Base-by-base conservation (phyloP, 37 sponge, comb jelly and placozoan genomes). In the Diacarnus erythraeanus region DNA sequence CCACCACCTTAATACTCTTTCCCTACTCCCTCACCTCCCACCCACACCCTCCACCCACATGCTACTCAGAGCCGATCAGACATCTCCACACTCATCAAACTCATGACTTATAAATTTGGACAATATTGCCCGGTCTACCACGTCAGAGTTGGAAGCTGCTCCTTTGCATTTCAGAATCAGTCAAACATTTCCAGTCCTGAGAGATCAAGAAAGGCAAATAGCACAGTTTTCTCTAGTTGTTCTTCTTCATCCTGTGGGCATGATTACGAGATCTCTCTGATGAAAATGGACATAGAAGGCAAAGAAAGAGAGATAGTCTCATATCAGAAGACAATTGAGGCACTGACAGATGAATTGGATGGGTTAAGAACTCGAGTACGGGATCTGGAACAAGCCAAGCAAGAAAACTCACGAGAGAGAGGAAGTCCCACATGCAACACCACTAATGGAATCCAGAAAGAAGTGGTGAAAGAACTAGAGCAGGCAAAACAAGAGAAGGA, bases 281-380 rank as follows among this genome's bases (percentile, higher is more conserved):
- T 40, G 42, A 71, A 40, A 17, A 41, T 26, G 2, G 71, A 71
- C 42, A 71, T 71, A 25, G 71, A 71, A n/a, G 41, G 23, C 38
- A 39, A 71, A 15, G 42, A 71, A 20, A 71, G 17, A 40, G 71
- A 71, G 35, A 9, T 71, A 3, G 27, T 8, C 17, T 65, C 66
- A 30, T 65, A 65, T 30, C 29, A 6, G 66, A 65, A 30, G 66
- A 65, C 66, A 3, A 31, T 65, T 6, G 66, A 25, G 9, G 34
- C 66, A 31, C 34, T 65, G 66, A 65, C 66, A 65, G 31, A 65
- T 31, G 66, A 65, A 65, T 35, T 65, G 33, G 34, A 31, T 65
- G 34, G 33, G 34, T 65, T 65, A 10, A 30, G 66, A 31, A 3
- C 10, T 30, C 29, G 66, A 65, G 66, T 65, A 35, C 2, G 15